phyloP scores from a whole-genome alignment of 2,797 vertebrate species.

The Nannoperca obscura region DNA sequence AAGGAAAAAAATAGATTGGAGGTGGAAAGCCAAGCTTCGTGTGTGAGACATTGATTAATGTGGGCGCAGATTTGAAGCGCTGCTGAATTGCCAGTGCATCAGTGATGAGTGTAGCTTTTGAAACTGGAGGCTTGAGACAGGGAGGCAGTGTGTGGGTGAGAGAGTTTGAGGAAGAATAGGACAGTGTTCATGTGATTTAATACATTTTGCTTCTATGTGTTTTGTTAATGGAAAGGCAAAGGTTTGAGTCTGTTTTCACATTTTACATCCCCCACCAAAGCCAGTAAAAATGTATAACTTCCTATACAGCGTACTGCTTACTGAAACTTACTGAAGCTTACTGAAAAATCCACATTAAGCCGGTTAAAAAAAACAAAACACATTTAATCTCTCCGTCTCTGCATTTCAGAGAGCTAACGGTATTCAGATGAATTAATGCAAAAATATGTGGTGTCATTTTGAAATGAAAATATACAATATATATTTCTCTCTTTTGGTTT shows the following conservation, averaged over 20 bases:
- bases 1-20: conserved; percentile 26
- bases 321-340: no score
- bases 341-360: no score
- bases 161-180: conserved; percentile 5
- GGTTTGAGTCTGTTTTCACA: background rate
- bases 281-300: background rate
- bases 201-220: conserved; percentile 18
- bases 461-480: no score
- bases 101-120: conserved; percentile 41
- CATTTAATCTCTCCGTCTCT: no score
- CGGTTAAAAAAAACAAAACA: no score
- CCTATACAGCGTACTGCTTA: no score
- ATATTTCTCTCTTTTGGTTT: no score
- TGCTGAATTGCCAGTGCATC: conserved; percentile 48
- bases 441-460: no score
- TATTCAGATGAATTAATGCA: no score
- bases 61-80: conserved; percentile 35
- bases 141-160: conserved; percentile 17
- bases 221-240: conserved; percentile 1
- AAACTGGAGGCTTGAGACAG: conserved; percentile 21
- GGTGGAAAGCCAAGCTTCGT: conserved; percentile 29
- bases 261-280: background rate
- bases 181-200: conserved; percentile 15
- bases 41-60: conserved; percentile 61
- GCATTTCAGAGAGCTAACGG: no score